Conservation (phyloP, 2,888 invertebrate species). For the Drosophila peninsularis region DNA sequence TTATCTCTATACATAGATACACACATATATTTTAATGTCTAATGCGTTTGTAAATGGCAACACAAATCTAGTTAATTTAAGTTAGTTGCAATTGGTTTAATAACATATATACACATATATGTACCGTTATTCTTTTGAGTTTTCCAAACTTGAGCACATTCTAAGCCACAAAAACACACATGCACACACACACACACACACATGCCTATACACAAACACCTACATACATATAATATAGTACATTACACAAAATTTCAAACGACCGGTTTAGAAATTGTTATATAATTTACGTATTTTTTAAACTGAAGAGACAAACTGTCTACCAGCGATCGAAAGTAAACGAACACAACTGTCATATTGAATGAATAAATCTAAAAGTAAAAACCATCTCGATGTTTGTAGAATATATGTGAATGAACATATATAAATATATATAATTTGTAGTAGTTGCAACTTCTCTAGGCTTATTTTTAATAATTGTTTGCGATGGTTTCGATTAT, state of each 20-base stretch:
- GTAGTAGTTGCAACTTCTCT: constrained; percentile 76
- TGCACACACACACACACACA: constrained; percentile 24
- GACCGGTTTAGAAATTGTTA: constrained; percentile 60
- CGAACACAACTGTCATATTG: constrained; percentile 77
- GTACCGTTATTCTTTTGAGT: constrained; percentile 44
- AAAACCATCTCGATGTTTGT: constrained; percentile 72
- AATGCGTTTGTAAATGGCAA: constrained; percentile 33
- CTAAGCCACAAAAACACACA: constrained; percentile 44
- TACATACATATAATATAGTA: constrained; percentile 28
- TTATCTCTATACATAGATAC: constrained; percentile 1
- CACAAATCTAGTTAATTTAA: constrained; percentile 67
- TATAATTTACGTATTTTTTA: constrained; percentile 56
- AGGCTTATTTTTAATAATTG: constrained; percentile 77
- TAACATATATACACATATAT: constrained; percentile 7
- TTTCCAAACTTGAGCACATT: constrained; percentile 68
- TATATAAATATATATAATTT: constrained; percentile 42
- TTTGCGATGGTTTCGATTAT: constrained; percentile 72
- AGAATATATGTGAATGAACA: constrained; percentile 37
- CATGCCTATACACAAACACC: constrained; percentile 10
- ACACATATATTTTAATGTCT: constrained; percentile 13
- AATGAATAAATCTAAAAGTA: constrained; percentile 57
- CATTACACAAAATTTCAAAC: constrained; percentile 22
- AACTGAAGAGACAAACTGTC: constrained; percentile 47
- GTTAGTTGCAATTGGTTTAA: constrained; percentile 70
- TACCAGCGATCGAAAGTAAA: constrained; percentile 70